Evolutionary conservation across 1,140 invertebrate genomes (phyloP).

Genomic region (Bombus terrestris): DNA sequence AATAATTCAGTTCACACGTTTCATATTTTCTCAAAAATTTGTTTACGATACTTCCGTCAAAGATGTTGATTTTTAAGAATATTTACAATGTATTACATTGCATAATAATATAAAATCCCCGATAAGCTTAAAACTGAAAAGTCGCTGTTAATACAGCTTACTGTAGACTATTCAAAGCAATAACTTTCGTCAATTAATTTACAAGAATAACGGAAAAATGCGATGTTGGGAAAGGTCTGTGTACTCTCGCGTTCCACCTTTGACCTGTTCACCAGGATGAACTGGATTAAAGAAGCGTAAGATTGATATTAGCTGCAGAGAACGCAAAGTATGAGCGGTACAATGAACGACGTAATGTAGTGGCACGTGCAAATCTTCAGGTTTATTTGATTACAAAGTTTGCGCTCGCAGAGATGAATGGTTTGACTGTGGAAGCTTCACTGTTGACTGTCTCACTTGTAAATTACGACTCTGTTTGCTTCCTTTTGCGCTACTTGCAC

Average conservation of each 20-base stretch:
- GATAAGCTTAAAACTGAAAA: too few species aligned
- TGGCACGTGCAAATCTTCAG: conserved; percentile 34
- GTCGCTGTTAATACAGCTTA: too few species aligned
- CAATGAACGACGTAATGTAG: conserved; percentile 10
- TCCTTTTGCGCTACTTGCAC: conserved; percentile 9
- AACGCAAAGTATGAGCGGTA: neutral
- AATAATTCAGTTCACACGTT: too few species aligned
- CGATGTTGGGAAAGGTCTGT: neutral
- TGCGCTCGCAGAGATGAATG: neutral
- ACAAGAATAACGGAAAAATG: neutral
- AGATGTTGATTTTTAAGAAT: too few species aligned
- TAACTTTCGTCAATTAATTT: too few species aligned
- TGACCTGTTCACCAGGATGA: too few species aligned
- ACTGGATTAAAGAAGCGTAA: neutral
- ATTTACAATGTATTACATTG: too few species aligned
- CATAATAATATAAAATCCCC: too few species aligned
- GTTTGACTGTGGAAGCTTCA: conserved; percentile 25
- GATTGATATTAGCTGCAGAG: neutral
- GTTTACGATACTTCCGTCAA: too few species aligned
- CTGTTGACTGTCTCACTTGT: conserved; percentile 45
- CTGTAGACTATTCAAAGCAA: too few species aligned
- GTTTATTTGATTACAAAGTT: conserved; percentile 48
- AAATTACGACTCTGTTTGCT: conserved; percentile 48
- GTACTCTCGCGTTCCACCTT: too few species aligned
- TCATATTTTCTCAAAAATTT: too few species aligned